phyloP scores from a whole-genome alignment of 1,140 invertebrate genomes.

The Gonioctena quinquepunctata region DNA sequence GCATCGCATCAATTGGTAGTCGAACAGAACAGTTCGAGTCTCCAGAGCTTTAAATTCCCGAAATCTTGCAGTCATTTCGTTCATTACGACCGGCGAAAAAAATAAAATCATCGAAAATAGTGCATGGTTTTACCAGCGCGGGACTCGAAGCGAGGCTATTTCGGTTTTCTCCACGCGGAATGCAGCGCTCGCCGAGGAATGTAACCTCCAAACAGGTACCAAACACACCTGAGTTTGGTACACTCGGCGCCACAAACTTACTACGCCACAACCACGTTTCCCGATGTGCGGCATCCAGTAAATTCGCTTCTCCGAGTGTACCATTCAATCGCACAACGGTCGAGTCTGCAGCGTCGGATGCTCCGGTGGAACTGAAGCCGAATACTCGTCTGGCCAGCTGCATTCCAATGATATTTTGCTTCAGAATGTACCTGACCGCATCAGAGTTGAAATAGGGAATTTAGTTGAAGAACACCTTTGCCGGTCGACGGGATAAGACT shows the following conservation, averaged over 20 bases:
- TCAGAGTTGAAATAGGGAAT: constrained; percentile 48
- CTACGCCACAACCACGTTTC: constrained; percentile 7
- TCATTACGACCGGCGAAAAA: not conserved
- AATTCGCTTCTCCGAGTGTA: constrained; percentile 39
- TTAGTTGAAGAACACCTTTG: constrained; percentile 50
- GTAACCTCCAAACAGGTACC: constrained; percentile 50
- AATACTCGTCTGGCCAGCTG: constrained; percentile 39
- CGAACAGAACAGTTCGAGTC: not conserved
- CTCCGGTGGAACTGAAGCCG: constrained; percentile 2
- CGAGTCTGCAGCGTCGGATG: constrained; percentile 19
- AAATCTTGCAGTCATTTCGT: too few relatives aligned
- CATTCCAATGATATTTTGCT: constrained; percentile 53
- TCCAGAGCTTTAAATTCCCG: too few relatives aligned
- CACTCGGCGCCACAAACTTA: constrained; percentile 35
- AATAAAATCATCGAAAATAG: not conserved
- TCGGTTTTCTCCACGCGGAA: constrained; percentile 51
- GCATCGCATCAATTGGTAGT: not conserved
- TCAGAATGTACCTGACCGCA: constrained; percentile 54
- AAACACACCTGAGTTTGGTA: constrained; percentile 54
- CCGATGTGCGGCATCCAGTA: constrained; percentile 21
- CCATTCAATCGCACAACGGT: constrained; percentile 32
- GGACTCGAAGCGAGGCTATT: constrained; percentile 41
- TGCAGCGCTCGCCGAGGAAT: constrained; percentile 49
- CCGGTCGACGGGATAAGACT: constrained; percentile 40
- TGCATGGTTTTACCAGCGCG: constrained; percentile 20